These are phyloP conservation scores for Salminus brasiliensis DNA, from an alignment of 2,113 vertebrate species.

Conservation along the genomic window DNA sequence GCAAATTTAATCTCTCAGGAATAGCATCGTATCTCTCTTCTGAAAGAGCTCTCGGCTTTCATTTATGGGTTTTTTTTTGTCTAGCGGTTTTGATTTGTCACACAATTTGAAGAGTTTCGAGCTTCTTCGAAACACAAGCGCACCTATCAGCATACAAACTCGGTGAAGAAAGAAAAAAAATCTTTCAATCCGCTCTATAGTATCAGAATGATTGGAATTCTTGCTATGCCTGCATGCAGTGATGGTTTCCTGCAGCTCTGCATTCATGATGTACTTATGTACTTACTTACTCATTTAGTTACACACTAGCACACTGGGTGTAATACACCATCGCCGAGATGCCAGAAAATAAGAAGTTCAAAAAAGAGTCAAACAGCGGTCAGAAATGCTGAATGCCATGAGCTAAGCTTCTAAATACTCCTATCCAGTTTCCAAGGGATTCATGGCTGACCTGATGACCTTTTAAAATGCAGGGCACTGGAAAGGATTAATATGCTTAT, in stretches of 20 bases:
- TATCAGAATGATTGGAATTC: neutral
- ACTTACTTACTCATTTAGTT: neutral
- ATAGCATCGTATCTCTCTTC: neutral
- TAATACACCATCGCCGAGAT: neutral
- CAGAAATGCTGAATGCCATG: neutral
- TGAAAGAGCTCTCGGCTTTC: neutral
- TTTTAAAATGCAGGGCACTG: slow-evolving; percentile 15
- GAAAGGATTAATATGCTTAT: slow-evolving; percentile 17
- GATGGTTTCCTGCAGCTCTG: neutral
- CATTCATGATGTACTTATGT: neutral
- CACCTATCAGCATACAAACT: slow-evolving; percentile 5
- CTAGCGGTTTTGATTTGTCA: neutral
- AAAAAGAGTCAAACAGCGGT: neutral
- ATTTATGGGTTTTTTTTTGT: neutral
- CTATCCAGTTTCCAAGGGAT: slow-evolving; percentile 20
- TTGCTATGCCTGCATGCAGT: neutral
- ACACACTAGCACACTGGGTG: neutral
- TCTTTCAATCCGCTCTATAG: neutral
- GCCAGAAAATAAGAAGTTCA: neutral
- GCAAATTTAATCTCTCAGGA: slow-evolving; percentile 22
- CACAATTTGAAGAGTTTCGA: neutral
- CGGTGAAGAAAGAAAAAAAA: neutral
- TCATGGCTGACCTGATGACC: slow-evolving; percentile 21
- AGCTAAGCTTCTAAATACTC: neutral
- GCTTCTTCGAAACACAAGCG: neutral